A percentile compares a stretch with the other conserved stretches of the same genome.
Conservation (phyloP, 2,113 vertebrate genomes). For the Neolamprologus falcicula region DNA sequence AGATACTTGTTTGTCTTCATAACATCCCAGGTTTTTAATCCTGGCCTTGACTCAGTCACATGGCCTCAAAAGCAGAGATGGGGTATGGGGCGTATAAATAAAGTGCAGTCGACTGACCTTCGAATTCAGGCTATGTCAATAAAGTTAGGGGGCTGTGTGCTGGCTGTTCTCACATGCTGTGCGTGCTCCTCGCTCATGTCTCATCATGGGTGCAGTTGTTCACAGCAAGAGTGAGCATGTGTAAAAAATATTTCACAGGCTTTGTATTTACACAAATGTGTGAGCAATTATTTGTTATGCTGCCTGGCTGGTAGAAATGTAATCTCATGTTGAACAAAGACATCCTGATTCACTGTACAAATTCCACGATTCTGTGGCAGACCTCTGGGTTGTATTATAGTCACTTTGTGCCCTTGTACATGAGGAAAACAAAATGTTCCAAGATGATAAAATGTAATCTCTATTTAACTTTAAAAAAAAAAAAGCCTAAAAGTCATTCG, state of each 20-base stretch:
- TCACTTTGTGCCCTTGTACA: constrained; percentile 2
- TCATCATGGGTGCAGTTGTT: background rate
- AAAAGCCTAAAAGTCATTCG: background rate
- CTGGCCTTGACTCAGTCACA: background rate
- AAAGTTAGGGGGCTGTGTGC: constrained; percentile 14
- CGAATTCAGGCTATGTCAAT: constrained; percentile 11
- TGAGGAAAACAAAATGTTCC: background rate
- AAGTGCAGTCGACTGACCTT: constrained; percentile 5
- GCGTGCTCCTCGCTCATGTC: background rate
- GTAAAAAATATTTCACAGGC: background rate
- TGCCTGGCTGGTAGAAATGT: background rate
- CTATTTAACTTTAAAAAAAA: background rate
- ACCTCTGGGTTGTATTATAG: background rate
- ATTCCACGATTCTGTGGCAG: background rate
- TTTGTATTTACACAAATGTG: background rate
- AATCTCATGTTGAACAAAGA: background rate
- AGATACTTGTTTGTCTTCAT: constrained; percentile 23
- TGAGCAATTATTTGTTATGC: background rate
- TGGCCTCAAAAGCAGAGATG: background rate
- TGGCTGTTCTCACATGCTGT: constrained; percentile 22
- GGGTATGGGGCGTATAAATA: background rate
- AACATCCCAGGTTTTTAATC: background rate
- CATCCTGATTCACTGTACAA: background rate
- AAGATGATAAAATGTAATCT: constrained; percentile 27
- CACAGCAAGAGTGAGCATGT: background rate